Evolutionary conservation across 2,797 vertebrate genomes (phyloP), one percentile per base, ranked within the genome.

Genomic region (Alosa sapidissima): DNA sequence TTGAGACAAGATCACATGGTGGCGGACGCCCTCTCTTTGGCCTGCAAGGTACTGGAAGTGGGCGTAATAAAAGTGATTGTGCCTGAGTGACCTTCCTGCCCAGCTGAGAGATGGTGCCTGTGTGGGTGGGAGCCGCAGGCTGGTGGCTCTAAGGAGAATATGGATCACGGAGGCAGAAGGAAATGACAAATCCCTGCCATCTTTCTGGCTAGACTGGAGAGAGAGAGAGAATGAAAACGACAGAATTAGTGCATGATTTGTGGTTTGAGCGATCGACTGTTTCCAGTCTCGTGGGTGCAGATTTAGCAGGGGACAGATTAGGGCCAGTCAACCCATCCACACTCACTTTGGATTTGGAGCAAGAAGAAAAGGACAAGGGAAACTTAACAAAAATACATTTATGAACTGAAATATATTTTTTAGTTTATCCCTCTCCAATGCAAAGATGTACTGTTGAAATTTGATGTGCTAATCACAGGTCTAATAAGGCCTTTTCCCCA

Each of bases 41-140:
- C 96, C 0, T 98, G 97, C 95, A 97, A 98, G 97, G 97, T 98
- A 93, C 85, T 41, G 41, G 41, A 41, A 89, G 24, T n/a, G 16
- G 52, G 82, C 82, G 48, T n/a, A 16, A 75, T 49, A 75, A 81
- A 60, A 47, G 82, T 47, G 4, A 65, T 28, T 33, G 62, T 28
- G 68, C 14, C 33, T 5, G 68, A 33, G 19, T 75, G 68, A 75
- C 68, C 68, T 45, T 41, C 33, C 14, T 14, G 14, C 14, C 33
- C 33, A 75, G 68, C 36, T 16, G 68, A 75, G 41, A 75, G 68
- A 36, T 75, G 36, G 10, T 11, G 65, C 28, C 28, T 41, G 28
- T 9, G 62, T 28, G 62, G 62, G 60, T 7, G 60, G 10, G n/a
- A 65, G 24, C 1, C 8, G 24, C 10, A 51, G 49, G 51, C 13